phyloP scores from a whole-genome alignment of 1,140 invertebrate species.

The Drosophila pseudoananassae region DNA sequence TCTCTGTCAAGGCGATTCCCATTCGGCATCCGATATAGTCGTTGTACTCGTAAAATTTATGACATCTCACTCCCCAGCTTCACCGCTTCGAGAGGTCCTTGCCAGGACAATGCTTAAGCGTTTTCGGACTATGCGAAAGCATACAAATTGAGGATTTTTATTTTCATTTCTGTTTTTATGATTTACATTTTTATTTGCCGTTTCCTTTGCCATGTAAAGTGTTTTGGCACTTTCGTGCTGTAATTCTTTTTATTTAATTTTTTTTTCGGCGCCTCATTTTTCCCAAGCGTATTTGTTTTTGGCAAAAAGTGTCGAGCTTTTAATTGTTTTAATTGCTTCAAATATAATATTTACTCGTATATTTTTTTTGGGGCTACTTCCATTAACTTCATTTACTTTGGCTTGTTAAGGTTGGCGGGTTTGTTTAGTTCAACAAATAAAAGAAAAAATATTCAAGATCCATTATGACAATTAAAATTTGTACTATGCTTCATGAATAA shows the following conservation, averaged over 20 bases:
- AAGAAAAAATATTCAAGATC: neutral
- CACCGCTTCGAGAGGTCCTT: neutral
- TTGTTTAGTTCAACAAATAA: slow-evolving; percentile 49
- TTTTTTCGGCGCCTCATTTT: slow-evolving; percentile 24
- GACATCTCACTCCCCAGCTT: slow-evolving; percentile 37
- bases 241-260: slow-evolving; percentile 19
- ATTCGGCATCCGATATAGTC: slow-evolving; percentile 31
- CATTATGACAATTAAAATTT: neutral
- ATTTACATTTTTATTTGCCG: slow-evolving; percentile 75
- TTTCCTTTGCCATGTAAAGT: slow-evolving; percentile 57
- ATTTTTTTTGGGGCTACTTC: slow-evolving; percentile 32
- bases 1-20: slow-evolving; percentile 60
- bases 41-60: slow-evolving; percentile 58
- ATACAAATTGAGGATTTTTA: slow-evolving; percentile 82
- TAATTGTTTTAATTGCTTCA: slow-evolving; percentile 75
- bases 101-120: slow-evolving; percentile 65
- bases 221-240: slow-evolving; percentile 60
- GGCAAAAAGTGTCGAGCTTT: slow-evolving; percentile 65
- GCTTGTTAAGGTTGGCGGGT: slow-evolving; percentile 31
- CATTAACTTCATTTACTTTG: slow-evolving; percentile 76
- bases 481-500: neutral
- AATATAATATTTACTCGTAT: slow-evolving; percentile 23
- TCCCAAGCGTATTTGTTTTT: slow-evolving; percentile 28
- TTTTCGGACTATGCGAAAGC: slow-evolving; percentile 72
- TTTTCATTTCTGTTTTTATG: slow-evolving; percentile 73